phyloP scores from a whole-genome alignment of 2,797 vertebrate genomes.

The Lycodopsis pacificus region DNA sequence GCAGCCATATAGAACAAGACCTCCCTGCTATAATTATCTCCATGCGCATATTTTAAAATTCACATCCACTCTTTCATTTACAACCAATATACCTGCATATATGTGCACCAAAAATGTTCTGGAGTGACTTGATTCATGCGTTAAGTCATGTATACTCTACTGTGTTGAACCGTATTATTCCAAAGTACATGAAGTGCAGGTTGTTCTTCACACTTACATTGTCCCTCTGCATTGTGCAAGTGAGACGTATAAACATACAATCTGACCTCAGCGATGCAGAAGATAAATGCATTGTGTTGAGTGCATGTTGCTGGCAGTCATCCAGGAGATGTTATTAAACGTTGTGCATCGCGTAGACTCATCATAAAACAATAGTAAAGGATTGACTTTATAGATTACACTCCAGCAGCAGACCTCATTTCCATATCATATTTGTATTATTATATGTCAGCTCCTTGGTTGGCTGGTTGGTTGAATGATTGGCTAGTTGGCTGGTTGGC shows the following conservation, averaged over 20 bases:
- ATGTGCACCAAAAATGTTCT: not conserved
- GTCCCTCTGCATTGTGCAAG: not conserved
- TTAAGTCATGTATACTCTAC: slow-evolving; percentile 20
- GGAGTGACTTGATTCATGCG: not conserved
- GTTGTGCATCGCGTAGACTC: slow-evolving; percentile 33
- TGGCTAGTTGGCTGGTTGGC: slow-evolving; percentile 55
- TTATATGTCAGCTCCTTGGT: slow-evolving; percentile 20
- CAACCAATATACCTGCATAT: too few relatives aligned
- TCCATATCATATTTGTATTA: slow-evolving; percentile 13
- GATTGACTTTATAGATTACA: slow-evolving; percentile 45
- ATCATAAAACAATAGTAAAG: slow-evolving; percentile 60
- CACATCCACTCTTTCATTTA: not conserved
- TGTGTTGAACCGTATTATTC: not conserved
- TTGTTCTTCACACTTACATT: slow-evolving; percentile 8
- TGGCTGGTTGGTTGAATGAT: slow-evolving; percentile 55
- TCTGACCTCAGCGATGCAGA: slow-evolving; percentile 28
- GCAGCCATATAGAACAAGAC: not conserved
- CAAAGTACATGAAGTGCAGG: not conserved
- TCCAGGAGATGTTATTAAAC: slow-evolving; percentile 40
- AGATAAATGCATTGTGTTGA: slow-evolving; percentile 31
- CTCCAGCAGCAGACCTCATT: slow-evolving; percentile 38
- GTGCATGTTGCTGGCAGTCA: slow-evolving; percentile 29
- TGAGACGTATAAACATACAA: not conserved
- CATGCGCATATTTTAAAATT: not conserved
- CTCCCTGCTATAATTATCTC: not conserved